Percentiles rank a stretch among this genome's conserved stretches.
These are phyloP conservation scores for Pterois miles DNA, from an alignment of 2,797 vertebrate species.

Conservation along the genomic window DNA sequence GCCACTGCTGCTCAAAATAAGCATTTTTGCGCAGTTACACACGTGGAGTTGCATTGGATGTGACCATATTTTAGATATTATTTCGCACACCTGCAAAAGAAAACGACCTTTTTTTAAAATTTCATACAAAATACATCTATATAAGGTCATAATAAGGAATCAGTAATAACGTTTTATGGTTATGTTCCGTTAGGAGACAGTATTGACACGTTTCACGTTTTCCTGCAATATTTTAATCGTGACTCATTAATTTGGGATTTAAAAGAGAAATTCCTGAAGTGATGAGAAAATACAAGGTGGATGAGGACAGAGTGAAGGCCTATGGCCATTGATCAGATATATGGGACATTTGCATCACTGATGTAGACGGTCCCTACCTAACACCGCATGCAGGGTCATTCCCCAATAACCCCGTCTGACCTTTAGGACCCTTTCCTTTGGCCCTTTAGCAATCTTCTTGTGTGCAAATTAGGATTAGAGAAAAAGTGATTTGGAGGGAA, in stretches of 20 bases:
- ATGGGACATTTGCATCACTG: constrained; percentile 75
- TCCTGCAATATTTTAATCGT: background rate
- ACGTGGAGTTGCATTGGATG: background rate
- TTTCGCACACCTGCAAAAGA: background rate
- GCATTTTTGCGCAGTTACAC: background rate
- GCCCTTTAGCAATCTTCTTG: constrained; percentile 72
- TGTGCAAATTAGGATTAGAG: constrained; percentile 82
- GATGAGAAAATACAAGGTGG: constrained; percentile 33
- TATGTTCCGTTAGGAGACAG: too few species aligned
- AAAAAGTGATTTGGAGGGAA: constrained; percentile 54
- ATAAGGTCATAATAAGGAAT: background rate
- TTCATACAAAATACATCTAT: background rate
- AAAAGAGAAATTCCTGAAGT: background rate
- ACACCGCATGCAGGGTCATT: constrained; percentile 61
- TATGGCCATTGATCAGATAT: constrained; percentile 53
- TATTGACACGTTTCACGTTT: background rate
- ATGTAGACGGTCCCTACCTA: constrained; percentile 74
- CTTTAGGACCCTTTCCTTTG: constrained; percentile 70
- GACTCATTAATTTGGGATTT: background rate
- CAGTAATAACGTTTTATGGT: background rate
- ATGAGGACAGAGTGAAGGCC: constrained; percentile 29
- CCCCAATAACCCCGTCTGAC: constrained; percentile 74
- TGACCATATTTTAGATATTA: background rate
- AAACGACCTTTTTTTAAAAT: background rate
- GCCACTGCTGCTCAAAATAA: background rate